These are phyloP conservation scores for Crematogaster levior DNA, from an alignment of 2,888 invertebrate genomes.

Conservation along the genomic window DNA sequence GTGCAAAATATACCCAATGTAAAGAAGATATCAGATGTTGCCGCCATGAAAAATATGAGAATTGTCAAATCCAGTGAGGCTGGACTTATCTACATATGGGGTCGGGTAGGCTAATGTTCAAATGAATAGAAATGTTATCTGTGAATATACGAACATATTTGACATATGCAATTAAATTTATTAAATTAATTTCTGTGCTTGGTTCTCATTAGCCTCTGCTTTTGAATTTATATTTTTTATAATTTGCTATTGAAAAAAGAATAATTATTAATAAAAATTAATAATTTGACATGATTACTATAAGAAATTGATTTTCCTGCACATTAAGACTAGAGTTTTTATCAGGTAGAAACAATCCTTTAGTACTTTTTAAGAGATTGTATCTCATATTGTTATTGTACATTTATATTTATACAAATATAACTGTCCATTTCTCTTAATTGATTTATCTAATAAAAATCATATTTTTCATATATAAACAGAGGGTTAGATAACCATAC, in stretches of 20 bases:
- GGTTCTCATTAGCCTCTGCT: too few species aligned
- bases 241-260: not conserved
- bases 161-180: too few species aligned
- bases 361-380: constrained; percentile 17
- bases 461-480: not conserved
- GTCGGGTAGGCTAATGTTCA: too few species aligned
- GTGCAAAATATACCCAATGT: too few species aligned
- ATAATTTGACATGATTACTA: not conserved
- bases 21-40: too few species aligned
- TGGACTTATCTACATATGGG: too few species aligned
- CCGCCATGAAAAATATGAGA: too few species aligned
- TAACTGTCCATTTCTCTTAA: not conserved
- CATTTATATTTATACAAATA: constrained; percentile 27
- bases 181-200: too few species aligned
- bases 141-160: too few species aligned
- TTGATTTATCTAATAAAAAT: constrained; percentile 13
- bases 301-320: constrained; percentile 23
- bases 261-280: not conserved
- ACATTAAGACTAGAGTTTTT: constrained; percentile 68
- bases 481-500: not conserved
- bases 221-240: not conserved
- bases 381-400: not conserved
- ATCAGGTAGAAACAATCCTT: constrained; percentile 71
- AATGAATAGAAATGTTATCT: too few species aligned
- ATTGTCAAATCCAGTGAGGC: too few species aligned